Evolutionary conservation across 2,888 invertebrate species (phyloP), one percentile per base, ranked within the genome.

Genomic region (Furcula furcula): DNA sequence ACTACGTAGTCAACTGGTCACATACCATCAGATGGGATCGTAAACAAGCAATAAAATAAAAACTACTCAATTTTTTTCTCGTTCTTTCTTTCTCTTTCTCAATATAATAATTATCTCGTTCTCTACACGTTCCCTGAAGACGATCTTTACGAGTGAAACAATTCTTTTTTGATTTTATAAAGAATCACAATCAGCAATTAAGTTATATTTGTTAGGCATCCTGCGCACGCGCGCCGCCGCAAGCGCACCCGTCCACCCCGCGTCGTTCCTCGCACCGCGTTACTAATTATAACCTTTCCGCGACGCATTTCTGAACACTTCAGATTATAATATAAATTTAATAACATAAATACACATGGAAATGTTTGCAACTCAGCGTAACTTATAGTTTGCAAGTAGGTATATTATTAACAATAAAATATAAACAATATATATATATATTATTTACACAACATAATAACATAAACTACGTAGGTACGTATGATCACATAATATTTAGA

Each of bases 141-240:
- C 21, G 30, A 28, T 36, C 29, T 31, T 37, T 14, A 30, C 14
- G 30, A 39, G 56, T 56, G 38, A 48, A 49, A 46, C 46, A n/a
- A n/a, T 52, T 56, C 55, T 34, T 47, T 44, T 54, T 21, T 43
- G 40, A 40, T 37, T 46, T 54, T 48, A 38, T 46, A 40, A 33
- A 47, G 31, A 49, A 46, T 52, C 29, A 43, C 47, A 54, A 59
- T 61, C 51, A 45, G 46, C 46, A 56, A 64, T 61, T 57, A 55
- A 53, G 44, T 49, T 45, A 42, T 48, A 44, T 48, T 63, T 61
- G 50, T 38, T 35, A 43, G 34, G 32, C 38, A 34, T 11, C 36
- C 36, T 30, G 35, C 43, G 58, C 62, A 65, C 70, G 65, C 66
- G 68, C 63, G 56, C 44, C 43, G 70, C 72, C 69, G 33, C 48